A percentile compares a stretch with the other conserved stretches of the same genome.
Evolutionary conservation across 92 coral and sea anemone genomes (phyloP).

Genomic region (Phenganax marumi): DNA sequence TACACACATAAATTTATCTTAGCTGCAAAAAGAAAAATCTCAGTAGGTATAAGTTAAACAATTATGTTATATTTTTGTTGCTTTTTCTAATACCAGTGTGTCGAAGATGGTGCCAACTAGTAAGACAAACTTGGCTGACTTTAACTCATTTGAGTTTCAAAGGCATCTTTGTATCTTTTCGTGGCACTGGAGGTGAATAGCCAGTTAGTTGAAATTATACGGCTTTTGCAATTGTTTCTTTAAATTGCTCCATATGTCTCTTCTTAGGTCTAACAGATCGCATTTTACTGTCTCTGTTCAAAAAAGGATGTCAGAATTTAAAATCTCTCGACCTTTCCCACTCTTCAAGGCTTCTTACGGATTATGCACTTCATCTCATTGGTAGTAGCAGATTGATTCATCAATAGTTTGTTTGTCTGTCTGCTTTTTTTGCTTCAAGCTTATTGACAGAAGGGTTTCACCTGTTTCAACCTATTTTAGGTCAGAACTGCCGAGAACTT

Average conservation of each 20-base stretch:
- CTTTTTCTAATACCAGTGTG: slow-evolving; percentile 62
- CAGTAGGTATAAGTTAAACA: not conserved
- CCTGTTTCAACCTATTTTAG: slow-evolving; percentile 43
- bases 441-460: not conserved
- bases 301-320: slow-evolving; percentile 71
- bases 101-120: slow-evolving; percentile 74
- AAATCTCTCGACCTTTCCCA: slow-evolving; percentile 80
- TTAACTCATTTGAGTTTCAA: slow-evolving; percentile 71
- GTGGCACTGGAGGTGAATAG: slow-evolving; percentile 61
- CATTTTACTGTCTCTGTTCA: slow-evolving; percentile 74
- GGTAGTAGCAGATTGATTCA: slow-evolving; percentile 44
- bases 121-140: slow-evolving; percentile 74
- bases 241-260: not conserved
- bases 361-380: slow-evolving; percentile 78
- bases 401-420: not conserved
- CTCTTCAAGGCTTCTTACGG: slow-evolving; percentile 76
- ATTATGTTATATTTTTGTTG: not conserved
- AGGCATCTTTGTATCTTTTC: slow-evolving; percentile 67
- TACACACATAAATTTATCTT: not conserved
- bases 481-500: slow-evolving; percentile 71
- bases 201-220: not conserved
- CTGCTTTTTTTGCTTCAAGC: not conserved
- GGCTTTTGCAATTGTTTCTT: not conserved
- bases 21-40: not conserved
- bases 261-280: slow-evolving; percentile 85